These are phyloP conservation scores for Protobothrops mucrosquamatus DNA, from an alignment of 2,113 vertebrate species.

Conservation along the genomic window DNA sequence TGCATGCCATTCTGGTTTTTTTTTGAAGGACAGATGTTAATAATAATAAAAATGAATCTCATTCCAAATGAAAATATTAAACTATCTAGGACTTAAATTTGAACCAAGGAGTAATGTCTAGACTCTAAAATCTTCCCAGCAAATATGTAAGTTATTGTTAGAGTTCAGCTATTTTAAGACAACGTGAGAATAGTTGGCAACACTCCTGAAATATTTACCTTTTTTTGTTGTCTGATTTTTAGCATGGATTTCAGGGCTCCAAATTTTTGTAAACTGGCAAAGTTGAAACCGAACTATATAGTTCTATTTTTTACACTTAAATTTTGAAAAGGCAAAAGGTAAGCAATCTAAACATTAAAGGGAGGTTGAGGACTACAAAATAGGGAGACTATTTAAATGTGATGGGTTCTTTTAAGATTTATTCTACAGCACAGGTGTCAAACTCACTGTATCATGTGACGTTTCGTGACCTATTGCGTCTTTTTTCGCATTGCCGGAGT, in stretches of 20 bases:
- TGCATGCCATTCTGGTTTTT: neutral
- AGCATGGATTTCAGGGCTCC: neutral
- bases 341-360: neutral
- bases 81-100: neutral
- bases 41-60: neutral
- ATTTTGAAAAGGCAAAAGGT: neutral
- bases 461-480: too few species aligned
- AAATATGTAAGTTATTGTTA: neutral
- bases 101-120: neutral
- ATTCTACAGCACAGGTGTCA: too few species aligned
- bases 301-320: neutral
- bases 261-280: neutral
- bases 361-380: neutral
- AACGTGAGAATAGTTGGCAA: fast-evolving
- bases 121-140: neutral
- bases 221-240: neutral
- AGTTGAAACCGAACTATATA: neutral
- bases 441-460: too few species aligned
- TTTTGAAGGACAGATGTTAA: neutral
- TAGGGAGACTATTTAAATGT: neutral
- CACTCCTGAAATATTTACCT: neutral
- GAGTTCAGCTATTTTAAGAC: neutral
- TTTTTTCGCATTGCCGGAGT: too few species aligned
- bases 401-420: neutral
- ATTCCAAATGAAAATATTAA: neutral